A percentile compares a stretch with the other conserved stretches of the same genome.
phyloP scores from a whole-genome alignment of 2,888 invertebrate genomes.

The Epinotia demarniana region DNA sequence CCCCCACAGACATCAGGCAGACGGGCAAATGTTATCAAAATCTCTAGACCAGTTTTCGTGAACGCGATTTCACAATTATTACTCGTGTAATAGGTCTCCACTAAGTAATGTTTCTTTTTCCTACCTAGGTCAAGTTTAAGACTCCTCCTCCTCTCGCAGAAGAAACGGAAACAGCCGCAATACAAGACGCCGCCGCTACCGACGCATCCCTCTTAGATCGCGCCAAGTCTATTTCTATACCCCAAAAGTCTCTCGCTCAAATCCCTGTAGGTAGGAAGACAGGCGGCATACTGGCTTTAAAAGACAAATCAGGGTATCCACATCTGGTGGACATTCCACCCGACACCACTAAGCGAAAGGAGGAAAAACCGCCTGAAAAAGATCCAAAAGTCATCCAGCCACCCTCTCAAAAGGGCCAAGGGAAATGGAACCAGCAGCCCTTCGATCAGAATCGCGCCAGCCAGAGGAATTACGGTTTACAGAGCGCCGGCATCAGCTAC shows the following conservation, averaged over 20 bases:
- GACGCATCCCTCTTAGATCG: slow-evolving; percentile 14
- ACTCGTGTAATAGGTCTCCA: too few relatives aligned
- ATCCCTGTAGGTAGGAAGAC: slow-evolving; percentile 77
- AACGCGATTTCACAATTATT: too few relatives aligned
- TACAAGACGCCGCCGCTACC: slow-evolving; percentile 55
- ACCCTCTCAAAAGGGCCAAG: slow-evolving; percentile 59
- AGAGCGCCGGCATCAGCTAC: slow-evolving; percentile 64
- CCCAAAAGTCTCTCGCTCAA: slow-evolving; percentile 73
- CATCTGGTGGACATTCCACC: slow-evolving; percentile 78
- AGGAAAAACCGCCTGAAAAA: slow-evolving; percentile 59
- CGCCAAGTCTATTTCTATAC: slow-evolving; percentile 22
- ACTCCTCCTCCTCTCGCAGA: slow-evolving; percentile 24
- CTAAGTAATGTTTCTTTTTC: background rate
- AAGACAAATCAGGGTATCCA: slow-evolving; percentile 82
- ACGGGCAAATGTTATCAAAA: too few relatives aligned
- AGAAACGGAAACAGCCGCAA: slow-evolving; percentile 62
- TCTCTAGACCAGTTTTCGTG: too few relatives aligned
- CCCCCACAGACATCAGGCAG: too few relatives aligned
- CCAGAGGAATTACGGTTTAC: slow-evolving; percentile 73
- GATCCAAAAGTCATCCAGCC: slow-evolving; percentile 63
- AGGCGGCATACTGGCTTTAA: slow-evolving; percentile 81
- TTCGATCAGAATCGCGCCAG: slow-evolving; percentile 62
- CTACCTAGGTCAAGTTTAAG: slow-evolving; percentile 20
- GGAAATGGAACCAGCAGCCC: slow-evolving; percentile 49
- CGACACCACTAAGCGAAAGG: slow-evolving; percentile 60